These are phyloP conservation scores for Sakesphorus luctuosus DNA, from an alignment of 2,113 vertebrate species.

Conservation along the genomic window DNA sequence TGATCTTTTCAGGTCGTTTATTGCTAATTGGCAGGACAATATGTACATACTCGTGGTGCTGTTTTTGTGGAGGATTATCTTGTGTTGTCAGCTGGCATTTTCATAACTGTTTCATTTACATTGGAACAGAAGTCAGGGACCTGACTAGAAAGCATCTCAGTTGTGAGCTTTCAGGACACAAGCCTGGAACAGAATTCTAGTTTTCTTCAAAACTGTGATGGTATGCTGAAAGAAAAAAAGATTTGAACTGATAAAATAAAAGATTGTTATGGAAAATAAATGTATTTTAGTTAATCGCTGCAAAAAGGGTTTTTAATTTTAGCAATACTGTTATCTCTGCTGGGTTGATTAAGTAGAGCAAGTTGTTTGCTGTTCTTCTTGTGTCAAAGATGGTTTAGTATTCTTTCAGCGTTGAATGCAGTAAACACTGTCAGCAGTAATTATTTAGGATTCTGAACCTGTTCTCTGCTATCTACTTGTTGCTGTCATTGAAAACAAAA, in stretches of 20 bases:
- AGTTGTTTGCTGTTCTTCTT: background rate
- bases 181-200: background rate
- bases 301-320: constrained; percentile 1
- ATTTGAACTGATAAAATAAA: background rate
- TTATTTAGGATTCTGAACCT: constrained; percentile 8
- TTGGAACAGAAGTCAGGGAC: background rate
- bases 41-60: background rate
- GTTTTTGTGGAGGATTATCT: background rate
- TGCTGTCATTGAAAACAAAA: constrained; percentile 15
- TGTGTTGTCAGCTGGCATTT: background rate
- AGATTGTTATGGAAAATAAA: background rate
- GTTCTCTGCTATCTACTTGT: background rate
- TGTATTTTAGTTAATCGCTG: background rate
- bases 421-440: background rate
- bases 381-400: background rate
- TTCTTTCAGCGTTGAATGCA: background rate
- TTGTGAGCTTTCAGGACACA: background rate
- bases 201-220: background rate
- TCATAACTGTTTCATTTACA: background rate
- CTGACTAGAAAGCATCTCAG: background rate
- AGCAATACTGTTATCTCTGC: background rate
- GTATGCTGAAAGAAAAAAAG: background rate
- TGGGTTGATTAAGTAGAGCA: background rate
- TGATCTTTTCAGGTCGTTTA: background rate
- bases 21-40: background rate